phyloP scores from a whole-genome alignment of 2,888 invertebrate species.

The Margaritifera margaritifera region DNA sequence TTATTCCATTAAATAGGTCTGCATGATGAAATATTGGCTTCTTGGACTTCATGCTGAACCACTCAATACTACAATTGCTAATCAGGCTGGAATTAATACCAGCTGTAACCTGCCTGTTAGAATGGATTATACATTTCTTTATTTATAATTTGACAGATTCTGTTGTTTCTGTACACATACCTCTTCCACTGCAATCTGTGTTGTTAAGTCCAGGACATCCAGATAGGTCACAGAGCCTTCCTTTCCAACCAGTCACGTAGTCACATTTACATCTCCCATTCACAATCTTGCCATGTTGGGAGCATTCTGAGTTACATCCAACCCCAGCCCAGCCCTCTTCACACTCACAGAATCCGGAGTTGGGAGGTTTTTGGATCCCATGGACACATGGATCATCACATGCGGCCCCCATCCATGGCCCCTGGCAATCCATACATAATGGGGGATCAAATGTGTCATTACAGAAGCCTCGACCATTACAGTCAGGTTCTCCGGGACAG shows the following conservation, averaged over 20 bases:
- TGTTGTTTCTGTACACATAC: conserved; percentile 19
- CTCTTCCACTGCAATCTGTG: conserved; percentile 59
- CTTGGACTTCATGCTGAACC: too few relatives aligned
- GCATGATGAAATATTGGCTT: too few relatives aligned
- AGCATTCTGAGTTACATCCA: conserved; percentile 60
- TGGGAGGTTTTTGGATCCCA: conserved; percentile 43
- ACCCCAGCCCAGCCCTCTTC: conserved; percentile 57
- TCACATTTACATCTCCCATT: conserved; percentile 49
- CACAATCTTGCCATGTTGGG: conserved; percentile 49
- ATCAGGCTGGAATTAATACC: too few relatives aligned
- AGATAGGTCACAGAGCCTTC: conserved; percentile 53
- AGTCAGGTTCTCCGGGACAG: conserved; percentile 53
- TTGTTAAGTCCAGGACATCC: conserved; percentile 58
- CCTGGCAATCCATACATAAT: conserved; percentile 44
- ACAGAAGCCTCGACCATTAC: conserved; percentile 46
- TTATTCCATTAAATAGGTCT: too few relatives aligned
- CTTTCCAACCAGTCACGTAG: conserved; percentile 57
- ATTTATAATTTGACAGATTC: too few relatives aligned
- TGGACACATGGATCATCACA: conserved; percentile 57
- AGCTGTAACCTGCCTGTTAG: too few relatives aligned
- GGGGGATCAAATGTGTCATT: conserved; percentile 45
- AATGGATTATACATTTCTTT: too few relatives aligned
- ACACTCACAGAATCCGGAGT: conserved; percentile 52
- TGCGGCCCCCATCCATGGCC: conserved; percentile 55
- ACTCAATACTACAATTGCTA: too few relatives aligned